phyloP scores from a whole-genome alignment of 2,888 invertebrate genomes.

The Dugesia japonica region DNA sequence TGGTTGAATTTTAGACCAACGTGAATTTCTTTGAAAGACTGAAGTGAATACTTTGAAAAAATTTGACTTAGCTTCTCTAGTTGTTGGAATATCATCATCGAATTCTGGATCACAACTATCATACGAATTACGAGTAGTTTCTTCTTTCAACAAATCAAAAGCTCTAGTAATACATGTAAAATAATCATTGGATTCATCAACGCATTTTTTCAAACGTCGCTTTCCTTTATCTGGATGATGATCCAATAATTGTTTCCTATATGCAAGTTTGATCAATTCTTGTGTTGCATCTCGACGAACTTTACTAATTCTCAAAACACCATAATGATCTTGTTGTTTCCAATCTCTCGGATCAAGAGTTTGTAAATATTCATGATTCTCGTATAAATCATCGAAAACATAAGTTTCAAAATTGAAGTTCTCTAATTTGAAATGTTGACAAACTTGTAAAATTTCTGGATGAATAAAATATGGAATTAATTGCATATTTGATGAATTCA shows the following conservation, averaged over 20 bases:
- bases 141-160: constrained; percentile 71
- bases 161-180: constrained; percentile 96
- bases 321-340: constrained; percentile 94
- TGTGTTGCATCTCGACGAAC: constrained; percentile 69
- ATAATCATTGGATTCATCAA: constrained; percentile 69
- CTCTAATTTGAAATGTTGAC: neutral
- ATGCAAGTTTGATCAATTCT: constrained; percentile 79
- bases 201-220: constrained; percentile 66
- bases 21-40: constrained; percentile 51
- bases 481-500: neutral
- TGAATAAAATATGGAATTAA: neutral
- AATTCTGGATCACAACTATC: constrained; percentile 90
- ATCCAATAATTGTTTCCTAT: constrained; percentile 66
- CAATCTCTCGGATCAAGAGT: constrained; percentile 80
- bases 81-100: constrained; percentile 67
- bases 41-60: constrained; percentile 56
- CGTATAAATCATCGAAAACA: neutral
- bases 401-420: neutral
- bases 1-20: constrained; percentile 75
- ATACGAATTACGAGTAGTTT: constrained; percentile 67
- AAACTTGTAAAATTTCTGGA: neutral
- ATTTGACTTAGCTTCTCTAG: constrained; percentile 49
- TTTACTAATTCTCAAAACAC: constrained; percentile 72
- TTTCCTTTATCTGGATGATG: constrained; percentile 92
- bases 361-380: constrained; percentile 41